Evolutionary conservation across 2,113 vertebrate genomes (phyloP), one percentile per base, ranked within the genome.

Genomic region (Odocoileus hemionus): DNA sequence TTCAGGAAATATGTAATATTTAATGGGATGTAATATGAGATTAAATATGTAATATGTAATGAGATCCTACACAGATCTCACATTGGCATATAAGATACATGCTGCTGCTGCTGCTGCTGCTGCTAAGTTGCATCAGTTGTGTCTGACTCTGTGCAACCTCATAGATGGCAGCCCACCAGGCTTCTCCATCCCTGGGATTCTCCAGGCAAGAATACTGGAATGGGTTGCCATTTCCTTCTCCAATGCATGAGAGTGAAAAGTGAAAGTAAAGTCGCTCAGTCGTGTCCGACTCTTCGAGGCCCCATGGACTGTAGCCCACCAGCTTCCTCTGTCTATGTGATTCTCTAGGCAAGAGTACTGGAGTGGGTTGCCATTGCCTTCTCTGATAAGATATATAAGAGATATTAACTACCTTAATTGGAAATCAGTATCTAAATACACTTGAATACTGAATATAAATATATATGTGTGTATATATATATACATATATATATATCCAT

Each of bases 391-490:
- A 55, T 55, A 83, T 33, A 54, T 60, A 76, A 89, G 60, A 52
- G 14, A 57, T 39, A 14, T 82, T 47, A 39, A 78, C 78, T 33
- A 89, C 47, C 9, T 93, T 64, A 12, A 30, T 15, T 87, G 57
- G 28, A 92, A 97, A 89, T 74, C 16, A 61, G 5, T 89, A 39
- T 26, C 54, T 67, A 95, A 79, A 79, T 79, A 33, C 9, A 79
- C 15, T 1, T 79, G 28, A 79, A 79, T 79, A 16, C 45, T 79
- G 28, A 50, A 50, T 79, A 19, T 79, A 74, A 74, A 39, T 74
- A 9, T 30, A 33, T 33, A 6, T 79, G 7, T 45, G 25, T 39
- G 3, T 39, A 43, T 76, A 74, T 14, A 30, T 30, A 30, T 17
- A 30, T 15, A 79, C 15, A 47, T 5, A 47, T 50, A 47, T 76